Evolutionary conservation across 2,797 vertebrate genomes (phyloP), one percentile per base, ranked within the genome.

Genomic region (Macropus fuliginosus): DNA sequence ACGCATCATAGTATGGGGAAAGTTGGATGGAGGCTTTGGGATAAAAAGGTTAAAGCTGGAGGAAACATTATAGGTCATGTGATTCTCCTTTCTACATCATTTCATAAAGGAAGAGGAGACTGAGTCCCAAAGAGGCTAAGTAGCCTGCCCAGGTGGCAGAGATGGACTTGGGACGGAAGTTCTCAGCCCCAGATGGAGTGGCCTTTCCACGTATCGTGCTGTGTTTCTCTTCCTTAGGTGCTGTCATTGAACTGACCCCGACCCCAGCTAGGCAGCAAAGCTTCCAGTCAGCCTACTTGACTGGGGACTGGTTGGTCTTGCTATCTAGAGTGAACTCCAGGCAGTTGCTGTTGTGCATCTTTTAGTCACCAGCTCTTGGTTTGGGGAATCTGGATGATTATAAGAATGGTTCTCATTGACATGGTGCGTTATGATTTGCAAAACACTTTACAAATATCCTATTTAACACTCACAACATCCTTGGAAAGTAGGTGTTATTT

Each of bases 361-460:
- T 74, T 74, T 40, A 62, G 93, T 92, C 10, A 28, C 81, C 27
- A 12, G 34, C 90, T 40, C 24, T 55, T 46, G 40, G 9, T 50
- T 46, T 91, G 50, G 87, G 46, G 21, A 40, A 92, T 90, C 62
- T 28, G 93, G 3, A 27, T 92, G 29, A 90, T 57, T 18, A 40
- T 18, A 40, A 74, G n/a, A 74, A 89, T 93, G 94, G 56, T 92
- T 52, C 62, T n/a, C 87, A 54, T 28, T 56, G 29, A 21, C 54
- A 52, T 87, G 92, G 21, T 56, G 14, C 34, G 6, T n/a, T 62
- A 50, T 4, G 55, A 50, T 92, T 56, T 91, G 27, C 28, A 16
- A 81, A 91, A 40, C 94, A 40, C 56, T 91, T 54, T 93, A 40
- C 11, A 56, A 59, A 62, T 74, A 57, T 91, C 62, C 90, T 90